Evolutionary conservation across 2,888 invertebrate genomes (phyloP).

Genomic region (Sinelater perroti): DNA sequence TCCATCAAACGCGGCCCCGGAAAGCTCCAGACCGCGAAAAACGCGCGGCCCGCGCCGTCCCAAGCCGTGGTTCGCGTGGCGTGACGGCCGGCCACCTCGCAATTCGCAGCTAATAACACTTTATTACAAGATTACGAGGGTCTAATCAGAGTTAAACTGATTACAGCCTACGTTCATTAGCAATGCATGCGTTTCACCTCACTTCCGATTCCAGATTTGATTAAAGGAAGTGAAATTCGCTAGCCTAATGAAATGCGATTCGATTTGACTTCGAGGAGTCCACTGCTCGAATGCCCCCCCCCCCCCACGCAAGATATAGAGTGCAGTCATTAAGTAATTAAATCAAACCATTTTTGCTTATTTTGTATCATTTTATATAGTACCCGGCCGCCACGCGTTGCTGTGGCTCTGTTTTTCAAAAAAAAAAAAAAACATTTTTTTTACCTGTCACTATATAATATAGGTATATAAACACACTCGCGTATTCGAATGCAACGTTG

Average conservation of each 20-base stretch:
- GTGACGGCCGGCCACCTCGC: slow-evolving; percentile 33
- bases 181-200: slow-evolving; percentile 32
- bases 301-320: too few species aligned
- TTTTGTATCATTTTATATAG: too few species aligned
- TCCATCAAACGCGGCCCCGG: slow-evolving; percentile 17
- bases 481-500: too few species aligned
- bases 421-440: too few species aligned
- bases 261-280: neutral
- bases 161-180: slow-evolving; percentile 37
- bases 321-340: too few species aligned
- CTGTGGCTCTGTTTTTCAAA: too few species aligned
- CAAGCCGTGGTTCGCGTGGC: slow-evolving; percentile 22
- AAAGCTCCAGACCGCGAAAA: slow-evolving; percentile 16
- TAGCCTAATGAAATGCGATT: slow-evolving; percentile 13
- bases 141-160: slow-evolving; percentile 38
- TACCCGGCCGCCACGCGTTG: too few species aligned
- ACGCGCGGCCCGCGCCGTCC: neutral
- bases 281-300: too few species aligned
- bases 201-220: slow-evolving; percentile 22
- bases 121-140: slow-evolving; percentile 39
- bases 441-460: too few species aligned
- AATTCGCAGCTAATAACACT: slow-evolving; percentile 37
- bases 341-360: too few species aligned
- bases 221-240: slow-evolving; percentile 19
- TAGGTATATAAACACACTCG: too few species aligned